A percentile compares a stretch with the other conserved stretches of the same genome.
These are phyloP conservation scores for Parnassius orleans DNA, from an alignment of 2,888 invertebrate genomes.

Conservation along the genomic window DNA sequence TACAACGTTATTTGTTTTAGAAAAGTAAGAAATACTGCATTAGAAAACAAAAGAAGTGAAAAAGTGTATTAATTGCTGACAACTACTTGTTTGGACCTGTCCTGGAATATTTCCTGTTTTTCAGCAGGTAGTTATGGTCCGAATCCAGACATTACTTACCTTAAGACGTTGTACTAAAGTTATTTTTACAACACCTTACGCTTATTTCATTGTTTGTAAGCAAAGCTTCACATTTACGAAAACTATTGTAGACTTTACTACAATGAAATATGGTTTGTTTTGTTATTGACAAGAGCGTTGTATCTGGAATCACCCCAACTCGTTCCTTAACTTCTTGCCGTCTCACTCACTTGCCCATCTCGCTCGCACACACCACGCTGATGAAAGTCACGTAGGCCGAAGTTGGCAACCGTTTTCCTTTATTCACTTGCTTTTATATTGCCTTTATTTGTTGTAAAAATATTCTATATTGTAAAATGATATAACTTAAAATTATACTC, in stretches of 20 bases:
- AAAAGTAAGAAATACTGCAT: too few relatives aligned
- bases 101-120: not conserved
- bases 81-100: not conserved
- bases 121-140: not conserved
- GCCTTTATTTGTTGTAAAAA: not conserved
- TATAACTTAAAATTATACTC: too few relatives aligned
- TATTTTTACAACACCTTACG: not conserved
- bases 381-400: conserved; percentile 44
- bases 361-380: conserved; percentile 21
- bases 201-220: not conserved
- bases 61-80: conserved; percentile 3
- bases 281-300: not conserved
- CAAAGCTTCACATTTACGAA: not conserved
- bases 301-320: not conserved
- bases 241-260: not conserved
- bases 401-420: conserved; percentile 29
- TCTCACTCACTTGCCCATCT: not conserved
- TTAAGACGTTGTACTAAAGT: not conserved
- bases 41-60: not conserved
- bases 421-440: not conserved
- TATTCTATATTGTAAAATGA: too few relatives aligned
- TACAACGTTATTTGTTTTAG: too few relatives aligned
- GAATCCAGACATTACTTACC: not conserved
- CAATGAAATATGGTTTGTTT: not conserved
- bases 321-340: not conserved